phyloP scores from a whole-genome alignment of 2,113 vertebrate genomes.

The Silurus asotus region DNA sequence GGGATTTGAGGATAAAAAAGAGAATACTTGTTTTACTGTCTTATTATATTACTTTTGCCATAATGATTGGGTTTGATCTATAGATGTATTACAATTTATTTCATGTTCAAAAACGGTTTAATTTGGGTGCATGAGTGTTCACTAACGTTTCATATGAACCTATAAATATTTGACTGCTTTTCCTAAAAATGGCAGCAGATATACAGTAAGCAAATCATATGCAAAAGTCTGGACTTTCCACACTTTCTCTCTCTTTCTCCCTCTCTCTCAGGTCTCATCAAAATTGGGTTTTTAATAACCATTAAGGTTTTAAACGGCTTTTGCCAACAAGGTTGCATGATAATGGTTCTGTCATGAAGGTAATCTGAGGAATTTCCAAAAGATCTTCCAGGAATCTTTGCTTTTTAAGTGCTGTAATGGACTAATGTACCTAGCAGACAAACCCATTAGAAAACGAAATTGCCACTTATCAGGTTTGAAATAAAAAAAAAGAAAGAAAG shows the following conservation, averaged over 20 bases:
- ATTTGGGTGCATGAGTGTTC: neutral
- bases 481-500: neutral
- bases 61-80: neutral
- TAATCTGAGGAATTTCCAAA: neutral
- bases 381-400: slow-evolving; percentile 13
- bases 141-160: neutral
- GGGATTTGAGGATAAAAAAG: neutral
- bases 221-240: neutral
- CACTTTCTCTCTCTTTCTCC: neutral
- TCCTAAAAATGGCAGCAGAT: neutral
- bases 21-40: neutral
- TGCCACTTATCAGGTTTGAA: neutral
- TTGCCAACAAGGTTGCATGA: neutral
- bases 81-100: neutral
- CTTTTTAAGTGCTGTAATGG: neutral
- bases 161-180: neutral
- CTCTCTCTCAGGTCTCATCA: neutral
- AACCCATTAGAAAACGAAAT: neutral
- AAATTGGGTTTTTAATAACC: neutral
- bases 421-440: neutral
- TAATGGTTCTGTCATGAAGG: neutral
- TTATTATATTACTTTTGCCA: too few relatives aligned
- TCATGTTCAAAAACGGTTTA: neutral
- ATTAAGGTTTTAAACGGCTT: neutral
- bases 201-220: neutral